Base-by-base conservation (phyloP, 2,888 invertebrate genomes). In the Thecocarcelia acutangulata region DNA sequence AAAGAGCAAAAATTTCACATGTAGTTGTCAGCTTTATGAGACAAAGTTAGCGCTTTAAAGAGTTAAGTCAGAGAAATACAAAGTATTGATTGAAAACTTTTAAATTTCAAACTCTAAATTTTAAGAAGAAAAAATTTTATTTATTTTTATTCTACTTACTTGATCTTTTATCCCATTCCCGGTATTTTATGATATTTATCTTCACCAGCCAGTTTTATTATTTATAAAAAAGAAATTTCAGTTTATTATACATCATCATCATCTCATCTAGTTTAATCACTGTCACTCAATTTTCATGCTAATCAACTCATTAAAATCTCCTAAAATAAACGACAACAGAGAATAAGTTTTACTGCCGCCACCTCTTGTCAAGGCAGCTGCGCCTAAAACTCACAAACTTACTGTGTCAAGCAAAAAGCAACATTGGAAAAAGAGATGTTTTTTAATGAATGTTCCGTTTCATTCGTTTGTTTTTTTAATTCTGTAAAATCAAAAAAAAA, bases 241-340 rank as follows among this genome's bases (percentile, higher is more conserved):
- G 66, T 66, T 66, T 52, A 59, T 73, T 73, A 46, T 59, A 68
- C 44, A 40, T 56, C 66, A 33, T 33, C 33, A 66, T 58, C 59
- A 52, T 72, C 46, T 82, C 78, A 78, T 78, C 82, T 66, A 28
- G 24, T 75, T 78, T 82, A 82, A 78, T 82, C 82, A 82, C 82
- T 75, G 82, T 72, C 82, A 82, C 82, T 78, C 82, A 82, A 82
- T 82, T 82, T 82, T 59, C 82, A 64, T 64, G 82, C 82, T 82
- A 82, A 82, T 82, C 82, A 82, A 82, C 82, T 82, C 82, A 82
- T 82, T 82, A 82, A 75, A 82, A 82, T 82, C 77, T 82, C 64
- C 42, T 72, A 75, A 78, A 77, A 77, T 64, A 74, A 48, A 74
- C 37, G n/a, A 56, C 56, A 44, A 37, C n/a, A n/a, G 48, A 40